Percentiles rank a stretch among this genome's conserved stretches.
Evolutionary conservation across 2,888 invertebrate genomes (phyloP).

Genomic region (Gortyna flavago): DNA sequence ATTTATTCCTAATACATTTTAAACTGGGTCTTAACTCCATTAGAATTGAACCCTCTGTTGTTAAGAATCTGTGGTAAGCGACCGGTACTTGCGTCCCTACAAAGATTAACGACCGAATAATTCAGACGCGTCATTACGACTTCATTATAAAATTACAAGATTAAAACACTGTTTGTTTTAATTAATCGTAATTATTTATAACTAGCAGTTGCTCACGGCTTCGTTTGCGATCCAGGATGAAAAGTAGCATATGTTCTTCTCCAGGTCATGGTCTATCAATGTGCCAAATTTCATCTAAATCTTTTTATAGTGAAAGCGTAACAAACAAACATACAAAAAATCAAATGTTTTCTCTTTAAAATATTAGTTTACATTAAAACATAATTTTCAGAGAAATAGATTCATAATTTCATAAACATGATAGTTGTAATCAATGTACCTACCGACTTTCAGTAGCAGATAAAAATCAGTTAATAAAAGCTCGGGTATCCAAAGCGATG

Average conservation of each 20-base stretch:
- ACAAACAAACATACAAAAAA: background rate
- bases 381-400: conserved; percentile 31
- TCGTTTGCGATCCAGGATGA: background rate
- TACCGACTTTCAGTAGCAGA: conserved; percentile 68
- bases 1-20: conserved; percentile 64
- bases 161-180: conserved; percentile 55
- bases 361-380: background rate
- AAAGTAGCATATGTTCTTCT: background rate
- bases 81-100: conserved; percentile 69
- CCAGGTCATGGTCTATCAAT: background rate
- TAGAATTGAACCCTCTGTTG: conserved; percentile 69
- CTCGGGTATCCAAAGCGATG: conserved; percentile 72
- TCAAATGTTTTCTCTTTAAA: background rate
- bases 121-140: conserved; percentile 68
- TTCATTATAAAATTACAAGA: conserved; percentile 49
- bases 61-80: conserved; percentile 72
- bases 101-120: conserved; percentile 74
- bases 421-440: conserved; percentile 62
- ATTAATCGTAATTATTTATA: conserved; percentile 34
- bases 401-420: conserved; percentile 27
- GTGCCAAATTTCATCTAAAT: background rate
- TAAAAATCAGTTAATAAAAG: conserved; percentile 68
- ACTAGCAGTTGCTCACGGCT: background rate
- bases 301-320: background rate
- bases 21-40: conserved; percentile 66